Percentiles rank a stretch among this genome's conserved stretches.
These are phyloP conservation scores for Calvadosia cruxmelitensis DNA, from an alignment of 30 jellyfish, hydroid and myxozoan genomes.

Conservation along the genomic window DNA sequence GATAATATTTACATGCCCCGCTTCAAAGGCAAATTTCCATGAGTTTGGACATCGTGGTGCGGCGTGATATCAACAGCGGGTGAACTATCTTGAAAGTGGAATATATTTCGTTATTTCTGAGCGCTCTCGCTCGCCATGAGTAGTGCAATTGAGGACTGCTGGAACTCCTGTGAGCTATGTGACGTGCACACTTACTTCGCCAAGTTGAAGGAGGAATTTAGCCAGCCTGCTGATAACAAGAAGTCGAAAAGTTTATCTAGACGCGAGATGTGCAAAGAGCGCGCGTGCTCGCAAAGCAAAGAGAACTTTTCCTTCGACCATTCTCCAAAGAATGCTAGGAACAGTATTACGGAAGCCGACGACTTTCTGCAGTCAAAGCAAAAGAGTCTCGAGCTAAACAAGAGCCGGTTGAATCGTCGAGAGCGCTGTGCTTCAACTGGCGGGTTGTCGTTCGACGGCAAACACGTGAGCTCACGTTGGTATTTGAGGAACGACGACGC, in stretches of 20 bases:
- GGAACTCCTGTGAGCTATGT: not conserved
- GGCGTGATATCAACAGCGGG: not conserved
- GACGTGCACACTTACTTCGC: not conserved
- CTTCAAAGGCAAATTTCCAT: not conserved
- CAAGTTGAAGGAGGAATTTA: not conserved
- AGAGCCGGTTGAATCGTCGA: not conserved
- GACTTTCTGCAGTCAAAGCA: not conserved
- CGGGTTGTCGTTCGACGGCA: not conserved
- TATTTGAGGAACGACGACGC: not conserved
- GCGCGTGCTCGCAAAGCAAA: not conserved
- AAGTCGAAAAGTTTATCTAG: not conserved
- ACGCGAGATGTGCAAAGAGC: not conserved
- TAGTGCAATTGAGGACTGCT: not conserved
- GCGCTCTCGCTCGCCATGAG: not conserved
- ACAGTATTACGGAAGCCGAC: not conserved
- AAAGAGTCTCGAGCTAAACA: not conserved
- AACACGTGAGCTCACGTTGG: not conserved
- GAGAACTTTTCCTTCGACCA: not conserved
- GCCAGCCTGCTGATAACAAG: slow-evolving; percentile 1
- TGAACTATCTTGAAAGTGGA: not conserved
- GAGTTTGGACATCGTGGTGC: not conserved
- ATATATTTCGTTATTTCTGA: too few species aligned
- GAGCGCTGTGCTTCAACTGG: not conserved
- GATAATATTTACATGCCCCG: not conserved
- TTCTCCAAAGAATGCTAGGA: not conserved